phyloP scores from a whole-genome alignment of 2,797 vertebrate genomes.

The Anableps anableps region DNA sequence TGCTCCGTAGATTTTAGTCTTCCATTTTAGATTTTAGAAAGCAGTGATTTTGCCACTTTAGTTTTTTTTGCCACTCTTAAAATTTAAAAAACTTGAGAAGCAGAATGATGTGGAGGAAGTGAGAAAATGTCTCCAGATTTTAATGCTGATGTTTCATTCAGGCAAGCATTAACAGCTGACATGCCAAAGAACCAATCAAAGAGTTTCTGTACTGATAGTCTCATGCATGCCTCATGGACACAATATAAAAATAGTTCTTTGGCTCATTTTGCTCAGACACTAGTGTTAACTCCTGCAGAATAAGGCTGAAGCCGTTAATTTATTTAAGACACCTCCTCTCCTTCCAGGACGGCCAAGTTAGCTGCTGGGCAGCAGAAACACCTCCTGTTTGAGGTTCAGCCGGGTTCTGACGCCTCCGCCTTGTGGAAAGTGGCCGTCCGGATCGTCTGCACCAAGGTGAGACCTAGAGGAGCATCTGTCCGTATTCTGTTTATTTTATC shows the following conservation, averaged over 20 bases:
- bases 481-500: conserved; percentile 1
- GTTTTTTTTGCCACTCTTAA: neutral
- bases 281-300: neutral
- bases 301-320: neutral
- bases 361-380: conserved; percentile 94
- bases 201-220: neutral
- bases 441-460: conserved; percentile 96
- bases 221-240: neutral
- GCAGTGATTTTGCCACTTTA: neutral
- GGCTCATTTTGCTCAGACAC: neutral
- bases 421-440: conserved; percentile 96
- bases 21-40: too few species aligned
- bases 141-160: neutral
- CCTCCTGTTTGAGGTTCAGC: conserved; percentile 95
- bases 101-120: neutral
- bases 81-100: neutral
- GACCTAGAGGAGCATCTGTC: conserved; percentile 15
- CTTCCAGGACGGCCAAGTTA: conserved; percentile 89
- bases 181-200: neutral
- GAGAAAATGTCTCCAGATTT: neutral
- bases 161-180: neutral
- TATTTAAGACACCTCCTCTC: neutral
- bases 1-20: neutral
- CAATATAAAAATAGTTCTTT: neutral
- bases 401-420: conserved; percentile 93